These are phyloP conservation scores for Eudorcas thomsonii DNA, from an alignment of 2,113 vertebrate species.

Conservation along the genomic window DNA sequence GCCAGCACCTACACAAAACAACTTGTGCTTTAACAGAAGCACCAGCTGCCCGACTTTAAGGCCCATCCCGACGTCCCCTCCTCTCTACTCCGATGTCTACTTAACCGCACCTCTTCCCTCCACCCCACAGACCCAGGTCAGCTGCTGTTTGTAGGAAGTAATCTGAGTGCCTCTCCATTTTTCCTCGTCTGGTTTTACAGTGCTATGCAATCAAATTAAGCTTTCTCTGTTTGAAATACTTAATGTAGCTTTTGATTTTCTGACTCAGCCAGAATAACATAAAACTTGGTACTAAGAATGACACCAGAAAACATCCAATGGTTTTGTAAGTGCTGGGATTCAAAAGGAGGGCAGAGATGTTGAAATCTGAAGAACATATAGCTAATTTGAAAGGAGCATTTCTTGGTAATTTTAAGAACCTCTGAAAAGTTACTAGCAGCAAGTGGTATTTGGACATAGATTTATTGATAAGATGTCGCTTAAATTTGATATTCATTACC, in stretches of 20 bases:
- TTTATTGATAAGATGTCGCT: neutral
- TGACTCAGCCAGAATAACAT: neutral
- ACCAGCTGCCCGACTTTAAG: neutral
- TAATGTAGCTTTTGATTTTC: neutral
- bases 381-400: neutral
- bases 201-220: neutral
- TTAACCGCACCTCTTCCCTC: neutral
- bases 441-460: neutral
- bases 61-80: no score
- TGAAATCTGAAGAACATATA: neutral
- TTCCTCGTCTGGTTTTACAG: neutral
- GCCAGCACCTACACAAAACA: neutral
- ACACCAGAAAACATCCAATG: neutral
- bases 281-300: neutral
- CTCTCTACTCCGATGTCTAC: fast-evolving
- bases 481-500: neutral
- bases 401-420: neutral
- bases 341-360: neutral
- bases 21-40: neutral
- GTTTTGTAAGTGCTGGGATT: neutral
- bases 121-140: fast-evolving
- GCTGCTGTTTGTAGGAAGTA: neutral
- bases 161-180: neutral
- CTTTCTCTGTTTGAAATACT: neutral
- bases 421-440: neutral